Base-by-base conservation (phyloP, 2,797 vertebrate genomes). In the Galago senegalensis region DNA sequence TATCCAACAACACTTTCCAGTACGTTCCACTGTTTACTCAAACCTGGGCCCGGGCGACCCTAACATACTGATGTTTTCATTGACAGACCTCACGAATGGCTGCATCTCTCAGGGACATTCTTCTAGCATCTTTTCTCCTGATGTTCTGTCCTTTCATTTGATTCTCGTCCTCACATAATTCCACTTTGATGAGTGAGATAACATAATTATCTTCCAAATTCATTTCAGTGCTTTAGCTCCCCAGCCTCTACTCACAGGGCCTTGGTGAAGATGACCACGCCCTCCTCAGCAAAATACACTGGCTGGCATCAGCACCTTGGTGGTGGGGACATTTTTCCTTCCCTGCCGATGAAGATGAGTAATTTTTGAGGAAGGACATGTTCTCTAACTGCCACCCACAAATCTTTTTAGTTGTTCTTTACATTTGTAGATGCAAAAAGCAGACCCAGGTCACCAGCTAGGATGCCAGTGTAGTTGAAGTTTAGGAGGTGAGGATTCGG, bases 131-230 rank as follows among this genome's bases (percentile, higher is more conserved):
- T 80, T 72, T 92, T 58, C 53, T 23, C 65, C 70, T 67, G 40
- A 69, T 49, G n/a, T 3, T 89, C 72, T 72, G 37, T 72, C 70
- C 76, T 95, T 94, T 60, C 31, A 21, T 81, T 67, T 93, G 60
- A 69, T 0, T 0, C 88, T 89, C 9, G 2, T 31, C 76, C n/a
- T 96, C 67, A 81, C 20, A 34, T 79, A 84, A 84, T 86, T 95
- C 43, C 46, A 84, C 18, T 92, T 88, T 86, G 70, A 73, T 87
- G 70, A 91, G 18, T 25, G 46, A 96, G 69, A 40, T 86, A 87
- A 84, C 84, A 34, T 72, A 77, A 93, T 75, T 95, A 93, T 69
- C 27, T 43, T 61, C 49, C 40, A 87, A 69, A 86, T 90, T 58
- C 67, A 13, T 69, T 53, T 73, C 53, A 60, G 21, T n/a, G 8